Evolutionary conservation across 2,888 invertebrate genomes (phyloP).

Genomic region (Oithona nana): DNA sequence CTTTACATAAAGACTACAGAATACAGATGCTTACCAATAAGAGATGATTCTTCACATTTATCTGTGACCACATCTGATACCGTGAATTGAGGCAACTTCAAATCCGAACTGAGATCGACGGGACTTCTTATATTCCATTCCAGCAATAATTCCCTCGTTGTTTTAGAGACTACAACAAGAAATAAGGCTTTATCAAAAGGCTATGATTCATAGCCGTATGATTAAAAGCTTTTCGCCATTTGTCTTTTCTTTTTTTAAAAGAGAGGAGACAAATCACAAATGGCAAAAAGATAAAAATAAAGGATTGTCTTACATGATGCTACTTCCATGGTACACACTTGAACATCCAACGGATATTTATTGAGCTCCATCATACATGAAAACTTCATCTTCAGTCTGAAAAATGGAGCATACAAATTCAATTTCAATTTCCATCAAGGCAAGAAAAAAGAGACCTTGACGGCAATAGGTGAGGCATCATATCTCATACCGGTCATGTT

Average conservation of each 20-base stretch:
- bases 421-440: too few species aligned
- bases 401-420: too few species aligned
- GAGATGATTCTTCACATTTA: slow-evolving; percentile 22
- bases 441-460: too few species aligned
- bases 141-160: slow-evolving; percentile 23
- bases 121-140: slow-evolving; percentile 23
- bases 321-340: slow-evolving; percentile 35
- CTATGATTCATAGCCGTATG: too few species aligned
- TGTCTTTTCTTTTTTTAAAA: too few species aligned
- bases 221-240: too few species aligned
- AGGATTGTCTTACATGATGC: slow-evolving; percentile 34
- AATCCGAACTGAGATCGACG: slow-evolving; percentile 23
- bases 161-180: slow-evolving; percentile 22
- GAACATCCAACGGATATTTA: slow-evolving; percentile 34
- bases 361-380: slow-evolving; percentile 39
- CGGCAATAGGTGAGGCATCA: too few species aligned
- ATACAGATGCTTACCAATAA: slow-evolving; percentile 21
- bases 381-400: slow-evolving; percentile 35
- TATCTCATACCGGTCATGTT: too few species aligned
- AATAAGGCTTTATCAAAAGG: background rate
- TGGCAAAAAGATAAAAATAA: too few species aligned
- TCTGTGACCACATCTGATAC: slow-evolving; percentile 22
- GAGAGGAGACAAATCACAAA: too few species aligned
- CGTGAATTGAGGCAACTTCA: slow-evolving; percentile 25
- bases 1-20: too few species aligned